Evolutionary conservation across 2,797 vertebrate species (phyloP).

Genomic region (Phalanger gymnotis): DNA sequence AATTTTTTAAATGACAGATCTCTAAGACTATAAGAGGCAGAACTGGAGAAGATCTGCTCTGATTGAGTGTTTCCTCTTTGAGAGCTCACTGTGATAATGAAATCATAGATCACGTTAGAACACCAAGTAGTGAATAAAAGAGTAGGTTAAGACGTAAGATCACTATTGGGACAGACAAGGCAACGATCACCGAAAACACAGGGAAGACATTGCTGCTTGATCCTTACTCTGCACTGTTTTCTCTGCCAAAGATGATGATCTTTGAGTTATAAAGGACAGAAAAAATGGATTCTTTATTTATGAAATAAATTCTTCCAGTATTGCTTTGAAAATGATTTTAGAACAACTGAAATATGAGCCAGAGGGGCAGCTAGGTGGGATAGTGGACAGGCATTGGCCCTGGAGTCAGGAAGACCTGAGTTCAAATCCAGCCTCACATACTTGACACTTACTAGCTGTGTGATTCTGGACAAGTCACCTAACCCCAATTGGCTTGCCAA

Average conservation of each 20-base stretch:
- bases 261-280: neutral
- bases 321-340: neutral
- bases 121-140: neutral
- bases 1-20: neutral
- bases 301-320: neutral
- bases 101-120: neutral
- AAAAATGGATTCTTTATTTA: neutral
- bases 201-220: neutral
- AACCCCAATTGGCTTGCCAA: no score
- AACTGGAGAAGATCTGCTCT: neutral
- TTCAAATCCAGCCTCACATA: no score
- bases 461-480: no score
- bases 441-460: no score
- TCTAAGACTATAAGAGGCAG: neutral
- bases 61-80: neutral
- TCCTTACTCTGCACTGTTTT: neutral
- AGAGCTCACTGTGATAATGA: neutral
- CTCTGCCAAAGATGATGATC: neutral
- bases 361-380: no score
- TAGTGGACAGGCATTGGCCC: no score
- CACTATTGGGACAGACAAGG: neutral
- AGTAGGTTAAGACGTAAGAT: neutral
- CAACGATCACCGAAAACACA: neutral
- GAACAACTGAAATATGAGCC: neutral
- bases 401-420: no score